Conservation (phyloP, 2,888 invertebrate genomes). For the Hirudinaria manillensis region DNA sequence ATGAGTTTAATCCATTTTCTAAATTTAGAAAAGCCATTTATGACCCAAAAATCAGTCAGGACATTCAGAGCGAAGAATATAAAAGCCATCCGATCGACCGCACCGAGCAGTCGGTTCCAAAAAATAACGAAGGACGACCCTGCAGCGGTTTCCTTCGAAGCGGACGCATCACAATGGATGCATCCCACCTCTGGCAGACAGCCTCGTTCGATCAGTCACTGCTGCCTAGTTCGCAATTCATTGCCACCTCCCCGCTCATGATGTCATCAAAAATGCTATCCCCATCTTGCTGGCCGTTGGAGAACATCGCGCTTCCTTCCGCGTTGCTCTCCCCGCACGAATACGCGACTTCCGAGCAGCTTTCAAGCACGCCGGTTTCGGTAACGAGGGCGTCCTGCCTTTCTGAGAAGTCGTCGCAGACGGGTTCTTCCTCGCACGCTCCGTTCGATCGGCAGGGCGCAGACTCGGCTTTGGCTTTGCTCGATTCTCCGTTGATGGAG, state of each 20-base stretch:
- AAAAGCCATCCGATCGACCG: too few relatives aligned
- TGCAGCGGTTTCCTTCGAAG: too few relatives aligned
- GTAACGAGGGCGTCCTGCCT: neutral
- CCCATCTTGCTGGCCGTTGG: neutral
- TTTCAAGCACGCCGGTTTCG: neutral
- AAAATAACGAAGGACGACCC: neutral
- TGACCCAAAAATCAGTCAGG: too few relatives aligned
- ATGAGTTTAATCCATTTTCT: too few relatives aligned
- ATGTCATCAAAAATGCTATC: conserved; percentile 5
- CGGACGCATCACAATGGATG: too few relatives aligned
- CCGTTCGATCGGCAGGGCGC: neutral
- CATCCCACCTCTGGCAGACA: neutral
- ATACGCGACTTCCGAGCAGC: neutral
- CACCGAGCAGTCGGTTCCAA: neutral
- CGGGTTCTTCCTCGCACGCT: neutral
- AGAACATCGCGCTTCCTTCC: neutral
- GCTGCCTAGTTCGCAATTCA: conserved; percentile 12
- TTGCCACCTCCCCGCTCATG: conserved; percentile 2
- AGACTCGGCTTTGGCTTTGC: too few relatives aligned
- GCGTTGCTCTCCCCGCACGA: neutral
- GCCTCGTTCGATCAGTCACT: neutral
- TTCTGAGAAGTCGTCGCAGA: neutral
- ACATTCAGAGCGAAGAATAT: too few relatives aligned
- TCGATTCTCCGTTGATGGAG: neutral
- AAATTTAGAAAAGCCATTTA: too few relatives aligned